These are phyloP conservation scores for Didymodactylos carnosus DNA, from an alignment of 2,888 invertebrate species.

Conservation along the genomic window DNA sequence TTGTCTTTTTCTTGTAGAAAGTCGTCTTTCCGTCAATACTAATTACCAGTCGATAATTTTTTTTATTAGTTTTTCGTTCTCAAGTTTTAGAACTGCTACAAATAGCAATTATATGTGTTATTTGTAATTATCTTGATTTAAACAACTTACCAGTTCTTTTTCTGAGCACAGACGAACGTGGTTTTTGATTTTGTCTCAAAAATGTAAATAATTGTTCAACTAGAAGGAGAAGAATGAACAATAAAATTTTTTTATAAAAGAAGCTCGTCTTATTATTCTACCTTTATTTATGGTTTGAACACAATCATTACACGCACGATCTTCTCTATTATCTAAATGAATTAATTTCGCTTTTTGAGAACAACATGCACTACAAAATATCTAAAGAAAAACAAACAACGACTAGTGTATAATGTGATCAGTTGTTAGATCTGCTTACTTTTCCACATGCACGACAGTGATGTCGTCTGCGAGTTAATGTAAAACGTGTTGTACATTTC, in stretches of 20 bases:
- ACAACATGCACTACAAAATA: slow-evolving; percentile 9
- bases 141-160: neutral
- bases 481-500: slow-evolving; percentile 1
- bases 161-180: neutral
- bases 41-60: no score
- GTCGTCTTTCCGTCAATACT: no score
- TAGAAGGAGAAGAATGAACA: neutral
- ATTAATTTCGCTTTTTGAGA: neutral
- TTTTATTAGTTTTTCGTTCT: no score
- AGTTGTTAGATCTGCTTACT: neutral
- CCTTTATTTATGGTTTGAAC: slow-evolving; percentile 6
- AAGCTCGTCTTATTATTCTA: neutral
- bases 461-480: slow-evolving; percentile 8
- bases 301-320: slow-evolving; percentile 7
- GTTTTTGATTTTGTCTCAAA: neutral
- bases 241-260: neutral
- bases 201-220: neutral
- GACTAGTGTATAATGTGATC: neutral
- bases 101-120: no score
- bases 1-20: no score
- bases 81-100: no score
- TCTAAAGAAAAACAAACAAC: no score
- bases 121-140: no score
- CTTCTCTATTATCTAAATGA: neutral
- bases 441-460: slow-evolving; percentile 13